Evolutionary conservation across 2,888 invertebrate species (phyloP), one percentile per base, ranked within the genome.

Genomic region (Heliconius ethilla): DNA sequence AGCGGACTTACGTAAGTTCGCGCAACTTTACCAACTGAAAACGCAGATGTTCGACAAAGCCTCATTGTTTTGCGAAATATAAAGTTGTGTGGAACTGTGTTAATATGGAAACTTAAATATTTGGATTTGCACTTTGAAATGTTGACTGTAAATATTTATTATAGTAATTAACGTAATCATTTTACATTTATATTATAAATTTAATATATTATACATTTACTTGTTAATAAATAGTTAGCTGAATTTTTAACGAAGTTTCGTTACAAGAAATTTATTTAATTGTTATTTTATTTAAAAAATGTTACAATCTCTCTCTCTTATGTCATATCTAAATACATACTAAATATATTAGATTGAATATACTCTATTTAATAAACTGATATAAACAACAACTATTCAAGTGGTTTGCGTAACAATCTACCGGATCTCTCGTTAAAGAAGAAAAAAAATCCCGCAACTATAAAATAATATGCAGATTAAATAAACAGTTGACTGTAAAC

Each of bases 401-500:
- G n/a, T 55, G n/a, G 29, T 22, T 33, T 33, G 45, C 63, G 22
- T 45, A 40, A 40, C 37, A 65, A 55, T 70, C 29, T 10, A 37
- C 65, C 22, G 72, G 15, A 69, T 65, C 25, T 66, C 51, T 40
- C n/a, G n/a, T 37, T 29, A 25, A 67, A 67, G 27, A 62, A 18
- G 59, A n/a, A 69, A 75, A 62, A 65, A 63, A 77, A 29, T 29
- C 62, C 67, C 67, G 67, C 72, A 74, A 62, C 67, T 74, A 77
- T 75, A 78, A 79, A 75, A 67, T 82, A 76, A 67, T 82, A 76
- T 74, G 75, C 79, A 79, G 77, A 81, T 83, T 75, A 81, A 84
- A 84, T 84, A 82, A 86, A 86, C 85, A 85, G 84, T 86, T 86
- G 84, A 84, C 87, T 86, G 87, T 88, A 89, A 89, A 90, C 89